phyloP scores from a whole-genome alignment of 1,140 invertebrate species.

The Rhyacophila brunnea region DNA sequence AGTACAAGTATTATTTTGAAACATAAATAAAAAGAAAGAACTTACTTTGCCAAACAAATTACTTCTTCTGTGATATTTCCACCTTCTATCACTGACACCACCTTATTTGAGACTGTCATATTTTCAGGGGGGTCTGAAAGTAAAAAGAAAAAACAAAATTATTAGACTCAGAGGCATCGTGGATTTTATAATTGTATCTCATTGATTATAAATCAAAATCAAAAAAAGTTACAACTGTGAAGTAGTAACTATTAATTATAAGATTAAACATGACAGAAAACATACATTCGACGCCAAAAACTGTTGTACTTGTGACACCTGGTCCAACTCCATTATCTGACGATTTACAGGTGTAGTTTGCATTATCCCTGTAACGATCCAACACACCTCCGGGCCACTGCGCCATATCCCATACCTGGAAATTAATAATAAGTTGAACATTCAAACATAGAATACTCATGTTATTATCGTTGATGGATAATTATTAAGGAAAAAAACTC shows the following conservation, averaged over 20 bases:
- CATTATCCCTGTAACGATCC: constrained; percentile 72
- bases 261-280: too few relatives aligned
- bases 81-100: constrained; percentile 71
- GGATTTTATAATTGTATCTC: too few relatives aligned
- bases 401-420: constrained; percentile 72
- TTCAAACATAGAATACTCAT: too few relatives aligned
- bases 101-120: constrained; percentile 69
- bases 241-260: too few relatives aligned
- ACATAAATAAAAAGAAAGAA: constrained; percentile 6
- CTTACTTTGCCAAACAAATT: constrained; percentile 70
- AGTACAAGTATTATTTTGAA: too few relatives aligned
- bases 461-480: too few relatives aligned
- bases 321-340: constrained; percentile 69
- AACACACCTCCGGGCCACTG: constrained; percentile 76
- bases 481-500: too few relatives aligned
- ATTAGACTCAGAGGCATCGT: too few relatives aligned
- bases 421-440: too few relatives aligned
- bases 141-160: background rate
- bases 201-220: too few relatives aligned
- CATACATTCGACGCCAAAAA: constrained; percentile 88
- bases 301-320: constrained; percentile 75
- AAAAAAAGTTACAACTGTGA: too few relatives aligned
- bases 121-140: constrained; percentile 81
- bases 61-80: constrained; percentile 73
- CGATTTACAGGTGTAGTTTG: constrained; percentile 82